phyloP scores from a whole-genome alignment of 2,797 vertebrate genomes.

The Eleutherodactylus coqui region DNA sequence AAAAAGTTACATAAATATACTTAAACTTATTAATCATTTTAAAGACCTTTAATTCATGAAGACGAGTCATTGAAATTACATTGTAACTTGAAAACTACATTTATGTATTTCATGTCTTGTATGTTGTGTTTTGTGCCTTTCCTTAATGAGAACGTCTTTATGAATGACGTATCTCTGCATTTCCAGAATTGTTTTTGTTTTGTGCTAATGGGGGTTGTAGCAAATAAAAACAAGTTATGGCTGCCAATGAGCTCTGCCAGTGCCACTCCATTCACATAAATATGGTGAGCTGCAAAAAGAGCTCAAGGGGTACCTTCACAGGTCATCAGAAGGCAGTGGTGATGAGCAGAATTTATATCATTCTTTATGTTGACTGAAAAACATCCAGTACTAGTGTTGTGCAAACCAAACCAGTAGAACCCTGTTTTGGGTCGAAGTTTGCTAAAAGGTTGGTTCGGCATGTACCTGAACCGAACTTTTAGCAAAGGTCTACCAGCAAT shows the following conservation, averaged over 20 bases:
- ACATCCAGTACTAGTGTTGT: too few species aligned
- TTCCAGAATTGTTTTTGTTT: background rate
- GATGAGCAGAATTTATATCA: too few species aligned
- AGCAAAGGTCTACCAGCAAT: too few species aligned
- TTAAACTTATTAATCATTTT: slow-evolving; percentile 44
- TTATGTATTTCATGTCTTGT: slow-evolving; percentile 13
- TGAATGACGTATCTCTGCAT: background rate
- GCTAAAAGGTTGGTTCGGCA: too few species aligned
- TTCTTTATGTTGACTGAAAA: too few species aligned
- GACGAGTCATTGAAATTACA: slow-evolving; percentile 2
- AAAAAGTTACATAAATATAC: slow-evolving; percentile 31
- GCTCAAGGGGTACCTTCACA: background rate
- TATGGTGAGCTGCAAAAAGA: too few species aligned
- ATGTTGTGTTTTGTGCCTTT: slow-evolving; percentile 12
- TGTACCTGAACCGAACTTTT: too few species aligned
- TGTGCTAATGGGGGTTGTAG: background rate
- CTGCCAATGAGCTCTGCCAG: background rate
- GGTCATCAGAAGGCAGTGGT: background rate
- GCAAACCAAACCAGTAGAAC: too few species aligned
- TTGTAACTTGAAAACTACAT: slow-evolving; percentile 7
- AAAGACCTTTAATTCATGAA: slow-evolving; percentile 9
- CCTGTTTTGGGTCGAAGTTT: too few species aligned
- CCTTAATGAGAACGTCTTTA: background rate
- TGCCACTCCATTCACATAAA: background rate
- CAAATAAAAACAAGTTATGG: background rate